phyloP scores from a whole-genome alignment of 1,140 invertebrate species.

The Aphis craccivora region DNA sequence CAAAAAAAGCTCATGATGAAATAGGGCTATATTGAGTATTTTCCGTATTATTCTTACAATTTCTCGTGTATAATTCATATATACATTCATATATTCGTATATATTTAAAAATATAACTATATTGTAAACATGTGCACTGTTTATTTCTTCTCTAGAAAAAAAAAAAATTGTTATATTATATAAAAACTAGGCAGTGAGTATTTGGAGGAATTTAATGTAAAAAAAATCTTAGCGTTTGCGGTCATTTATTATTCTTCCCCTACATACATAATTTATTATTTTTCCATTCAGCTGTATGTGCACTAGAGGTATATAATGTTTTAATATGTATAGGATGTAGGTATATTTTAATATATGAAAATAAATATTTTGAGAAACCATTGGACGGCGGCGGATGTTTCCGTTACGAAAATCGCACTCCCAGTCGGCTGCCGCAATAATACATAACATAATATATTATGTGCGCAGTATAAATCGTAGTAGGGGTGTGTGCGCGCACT shows the following conservation, averaged over 20 bases:
- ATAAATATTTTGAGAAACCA: slow-evolving; percentile 55
- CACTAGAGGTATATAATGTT: not conserved
- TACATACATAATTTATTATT: not conserved
- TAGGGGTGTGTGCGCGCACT: not conserved
- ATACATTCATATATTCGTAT: too few relatives aligned
- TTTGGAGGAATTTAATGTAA: not conserved
- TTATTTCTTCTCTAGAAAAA: too few relatives aligned
- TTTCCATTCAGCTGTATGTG: not conserved
- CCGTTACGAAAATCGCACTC: slow-evolving; percentile 51
- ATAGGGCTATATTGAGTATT: not conserved
- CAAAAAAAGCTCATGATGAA: not conserved
- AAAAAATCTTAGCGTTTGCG: not conserved
- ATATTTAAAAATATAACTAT: too few relatives aligned
- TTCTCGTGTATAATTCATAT: not conserved
- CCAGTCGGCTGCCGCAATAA: not conserved
- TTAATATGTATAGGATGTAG: too few relatives aligned
- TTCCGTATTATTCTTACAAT: not conserved
- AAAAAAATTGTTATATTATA: too few relatives aligned
- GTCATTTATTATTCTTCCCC: not conserved
- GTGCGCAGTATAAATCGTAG: not conserved
- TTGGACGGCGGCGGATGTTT: slow-evolving; percentile 22
- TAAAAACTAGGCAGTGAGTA: not conserved
- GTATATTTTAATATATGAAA: not conserved
- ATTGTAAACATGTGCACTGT: too few relatives aligned
- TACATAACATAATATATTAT: not conserved